phyloP scores from a whole-genome alignment of 2,888 invertebrate species.

The Sussaba pulchella region DNA sequence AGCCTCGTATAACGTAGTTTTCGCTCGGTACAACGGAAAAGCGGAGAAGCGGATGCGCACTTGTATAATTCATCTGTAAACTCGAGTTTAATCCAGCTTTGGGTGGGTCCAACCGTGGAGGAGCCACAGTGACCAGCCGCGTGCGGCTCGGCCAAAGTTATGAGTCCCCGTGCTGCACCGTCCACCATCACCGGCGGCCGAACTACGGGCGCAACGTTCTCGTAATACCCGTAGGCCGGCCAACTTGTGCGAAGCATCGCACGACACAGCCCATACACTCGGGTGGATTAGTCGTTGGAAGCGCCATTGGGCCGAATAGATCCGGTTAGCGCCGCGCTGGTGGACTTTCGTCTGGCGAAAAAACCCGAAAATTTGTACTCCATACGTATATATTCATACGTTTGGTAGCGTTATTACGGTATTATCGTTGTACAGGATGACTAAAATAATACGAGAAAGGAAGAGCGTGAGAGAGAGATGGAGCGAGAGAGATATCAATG shows the following conservation, averaged over 20 bases:
- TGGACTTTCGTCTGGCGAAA: constrained; percentile 38
- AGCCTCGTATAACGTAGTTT: constrained; percentile 4
- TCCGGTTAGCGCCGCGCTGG: constrained; percentile 57
- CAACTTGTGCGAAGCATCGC: constrained; percentile 58
- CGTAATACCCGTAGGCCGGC: constrained; percentile 30
- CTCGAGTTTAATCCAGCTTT: constrained; percentile 74
- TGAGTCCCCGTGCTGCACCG: constrained; percentile 59
- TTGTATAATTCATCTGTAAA: constrained; percentile 72
- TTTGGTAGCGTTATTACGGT: constrained; percentile 5
- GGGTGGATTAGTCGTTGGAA: constrained; percentile 60
- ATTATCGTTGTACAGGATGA: background rate
- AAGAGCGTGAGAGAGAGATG: no score
- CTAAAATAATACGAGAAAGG: constrained; percentile 8
- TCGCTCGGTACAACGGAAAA: constrained; percentile 14
- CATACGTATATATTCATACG: constrained; percentile 9
- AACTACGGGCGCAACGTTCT: constrained; percentile 30
- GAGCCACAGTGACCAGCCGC: constrained; percentile 62
- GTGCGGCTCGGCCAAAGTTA: constrained; percentile 67
- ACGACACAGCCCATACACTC: constrained; percentile 41
- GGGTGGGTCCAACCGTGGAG: constrained; percentile 48
- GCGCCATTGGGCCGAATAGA: constrained; percentile 51
- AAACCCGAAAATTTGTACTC: constrained; percentile 30
- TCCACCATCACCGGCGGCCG: constrained; percentile 6
- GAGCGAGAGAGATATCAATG: no score
- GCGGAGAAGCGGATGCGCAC: constrained; percentile 43